Base-by-base conservation (phyloP, 1,140 invertebrate genomes). In the Proctacanthus coquilletti region DNA sequence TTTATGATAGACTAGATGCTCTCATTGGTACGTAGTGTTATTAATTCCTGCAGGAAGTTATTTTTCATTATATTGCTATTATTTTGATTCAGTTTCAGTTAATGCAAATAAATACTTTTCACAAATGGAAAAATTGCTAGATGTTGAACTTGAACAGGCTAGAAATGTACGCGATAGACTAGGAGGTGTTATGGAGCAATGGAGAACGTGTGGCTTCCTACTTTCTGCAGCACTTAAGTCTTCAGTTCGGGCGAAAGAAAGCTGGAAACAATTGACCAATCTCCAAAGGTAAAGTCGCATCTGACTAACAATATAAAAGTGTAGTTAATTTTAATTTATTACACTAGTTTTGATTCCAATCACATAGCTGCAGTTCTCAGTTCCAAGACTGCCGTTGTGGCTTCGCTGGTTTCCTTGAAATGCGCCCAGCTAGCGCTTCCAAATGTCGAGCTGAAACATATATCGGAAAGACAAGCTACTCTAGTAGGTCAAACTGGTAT, bases 401-500 rank as follows among this genome's bases (percentile, higher is more conserved):
- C 54, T 1, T 56, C 54, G 1, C 39, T 54, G 32, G 45, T 51
- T 2, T 56, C 56, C 0, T 39, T 59, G 23, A 52, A 59, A 15
- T 53, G 50, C 2, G 56, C 56, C 2, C 53, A 60, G 19, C 33
- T 57, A 21, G 44, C 56, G 2, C 19, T 60, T 34, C 56, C 56
- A 1, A 51, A 59, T 29, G 56, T 60, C 25, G 56, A 59, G 25
- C 46, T 60, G 0, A 53, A 52, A 30, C 50, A 49, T 18, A 47
- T 57, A 18, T 59, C 54, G 30, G 47, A 53, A 42, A 51, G 56
- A 4, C 56, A 60, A 42, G 43, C 50, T 13, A 30, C 54, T 13
- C 52, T 56, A 0, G 54, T 60, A n/a, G 48, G 49, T 36, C 56
- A 60, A 36, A 54, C 52, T 17, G 53, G 53, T 17, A 49, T 48